Conservation (phyloP, 2,113 vertebrate species). For the Scalopus aquaticus region DNA sequence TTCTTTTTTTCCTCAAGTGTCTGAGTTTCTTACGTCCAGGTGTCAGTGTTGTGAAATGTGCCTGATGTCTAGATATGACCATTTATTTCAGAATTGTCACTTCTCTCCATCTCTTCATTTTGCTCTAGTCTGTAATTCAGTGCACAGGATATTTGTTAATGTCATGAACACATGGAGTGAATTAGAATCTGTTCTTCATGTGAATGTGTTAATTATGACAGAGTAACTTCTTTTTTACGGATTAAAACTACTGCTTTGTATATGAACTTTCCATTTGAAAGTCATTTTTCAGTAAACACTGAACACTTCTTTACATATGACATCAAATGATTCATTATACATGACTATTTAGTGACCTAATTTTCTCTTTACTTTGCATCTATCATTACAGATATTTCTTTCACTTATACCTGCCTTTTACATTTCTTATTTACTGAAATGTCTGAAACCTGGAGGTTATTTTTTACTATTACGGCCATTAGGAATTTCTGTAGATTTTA, state of each 20-base stretch:
- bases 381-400: slow-evolving; percentile 67
- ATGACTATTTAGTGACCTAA: slow-evolving; percentile 80
- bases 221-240: slow-evolving; percentile 75
- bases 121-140: neutral
- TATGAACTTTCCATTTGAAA: slow-evolving; percentile 77
- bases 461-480: slow-evolving; percentile 54
- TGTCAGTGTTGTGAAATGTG: neutral
- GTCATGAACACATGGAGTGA: slow-evolving; percentile 50
- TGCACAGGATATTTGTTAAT: slow-evolving; percentile 51
- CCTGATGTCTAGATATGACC: neutral
- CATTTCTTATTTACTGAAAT: slow-evolving; percentile 72
- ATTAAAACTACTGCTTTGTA: slow-evolving; percentile 79
- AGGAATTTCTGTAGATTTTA: slow-evolving; percentile 43
- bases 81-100: slow-evolving; percentile 39
- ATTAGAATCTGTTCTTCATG: slow-evolving; percentile 72
- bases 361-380: slow-evolving; percentile 76
- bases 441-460: slow-evolving; percentile 51
- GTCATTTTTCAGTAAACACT: slow-evolving; percentile 77
- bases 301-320: slow-evolving; percentile 71
- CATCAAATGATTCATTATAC: slow-evolving; percentile 79
- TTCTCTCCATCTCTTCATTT: neutral
- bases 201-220: slow-evolving; percentile 79
- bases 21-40: neutral
- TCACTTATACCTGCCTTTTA: slow-evolving; percentile 66
- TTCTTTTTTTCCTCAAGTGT: neutral